Evolutionary conservation across 2,888 invertebrate species (phyloP), one percentile per base, ranked within the genome.

Genomic region (Ectobius pallidus): DNA sequence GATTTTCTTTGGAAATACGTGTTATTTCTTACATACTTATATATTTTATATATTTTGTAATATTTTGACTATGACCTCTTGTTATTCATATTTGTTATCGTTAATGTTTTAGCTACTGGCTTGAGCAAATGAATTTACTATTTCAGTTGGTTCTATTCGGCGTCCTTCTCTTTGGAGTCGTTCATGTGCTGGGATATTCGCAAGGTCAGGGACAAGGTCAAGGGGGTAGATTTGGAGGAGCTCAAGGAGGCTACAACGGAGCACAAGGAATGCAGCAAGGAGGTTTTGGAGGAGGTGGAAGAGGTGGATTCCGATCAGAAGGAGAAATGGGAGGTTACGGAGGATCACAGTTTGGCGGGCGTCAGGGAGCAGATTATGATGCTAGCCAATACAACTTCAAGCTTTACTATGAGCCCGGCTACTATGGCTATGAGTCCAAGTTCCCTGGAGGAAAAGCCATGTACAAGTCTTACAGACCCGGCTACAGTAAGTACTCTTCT

Each of bases 371-470:
- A 18, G 73, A 18, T 2, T 62, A 69, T 11, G 44, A 73, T 11
- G 32, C 69, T 18, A 25, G 46, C 1, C 46, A 46, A 11, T 74
- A 74, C 63, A 44, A 44, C 14, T 39, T 61, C 22, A 32, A 65
- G 30, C 70, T 74, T 67, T 74, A 72, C 68, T 49, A 20, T 11
- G 70, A 72, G 14, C 74, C 74, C 32, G 74, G 69, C 30, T 72
- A 70, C 32, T 68, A 70, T 44, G 74, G 74, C 20, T 74, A 74
- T 22, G 74, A 74, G 39, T 44, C 65, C 16, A 70, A 34, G n/a
- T 72, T 68, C 62, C 74, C 74, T 16, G 74, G 74, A 14, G 74
- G 74, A 46, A 69, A 70, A 52, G 61, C 72, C 52, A 74, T 62
- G 46, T 73, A 70, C 68, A 74, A 74, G 49, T 69, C 69, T 2